Percentiles rank a stretch among this genome's conserved stretches.
Conservation (phyloP, 2,888 invertebrate species). For the Uropetala carovei region DNA sequence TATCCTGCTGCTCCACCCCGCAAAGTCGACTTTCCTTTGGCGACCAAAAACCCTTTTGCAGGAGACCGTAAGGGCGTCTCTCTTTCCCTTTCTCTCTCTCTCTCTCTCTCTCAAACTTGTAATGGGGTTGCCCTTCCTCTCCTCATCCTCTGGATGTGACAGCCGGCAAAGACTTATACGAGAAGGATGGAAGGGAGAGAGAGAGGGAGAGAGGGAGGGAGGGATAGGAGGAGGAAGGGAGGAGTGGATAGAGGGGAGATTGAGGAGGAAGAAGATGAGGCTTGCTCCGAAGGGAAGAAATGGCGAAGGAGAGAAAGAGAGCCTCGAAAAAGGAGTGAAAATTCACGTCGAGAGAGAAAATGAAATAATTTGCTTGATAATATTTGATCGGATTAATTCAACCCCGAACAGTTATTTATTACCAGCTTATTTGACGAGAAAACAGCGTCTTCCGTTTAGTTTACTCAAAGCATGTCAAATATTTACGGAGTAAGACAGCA, state of each 20-base stretch:
- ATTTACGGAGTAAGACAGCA: too few relatives aligned
- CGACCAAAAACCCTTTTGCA: conserved; percentile 3
- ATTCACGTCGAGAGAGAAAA: background rate
- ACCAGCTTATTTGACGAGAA: background rate
- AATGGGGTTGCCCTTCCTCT: background rate
- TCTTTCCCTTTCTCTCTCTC: background rate
- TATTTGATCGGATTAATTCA: background rate
- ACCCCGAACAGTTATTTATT: background rate
- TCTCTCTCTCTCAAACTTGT: background rate
- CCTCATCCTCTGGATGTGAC: conserved; percentile 28
- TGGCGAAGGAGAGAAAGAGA: background rate
- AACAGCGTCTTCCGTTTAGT: background rate
- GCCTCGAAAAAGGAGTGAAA: too few relatives aligned
- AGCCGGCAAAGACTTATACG: background rate
- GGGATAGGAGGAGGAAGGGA: background rate
- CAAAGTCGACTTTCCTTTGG: background rate
- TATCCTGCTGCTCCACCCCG: too few relatives aligned
- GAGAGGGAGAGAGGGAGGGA: background rate
- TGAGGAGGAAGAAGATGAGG: background rate
- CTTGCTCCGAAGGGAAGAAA: background rate
- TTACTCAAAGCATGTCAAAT: background rate
- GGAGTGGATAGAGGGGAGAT: background rate
- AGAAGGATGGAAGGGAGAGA: background rate
- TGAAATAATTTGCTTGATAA: background rate
- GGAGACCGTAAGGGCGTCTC: background rate